Base-by-base conservation (phyloP, 2,888 invertebrate genomes). In the Endotricha flammealis region DNA sequence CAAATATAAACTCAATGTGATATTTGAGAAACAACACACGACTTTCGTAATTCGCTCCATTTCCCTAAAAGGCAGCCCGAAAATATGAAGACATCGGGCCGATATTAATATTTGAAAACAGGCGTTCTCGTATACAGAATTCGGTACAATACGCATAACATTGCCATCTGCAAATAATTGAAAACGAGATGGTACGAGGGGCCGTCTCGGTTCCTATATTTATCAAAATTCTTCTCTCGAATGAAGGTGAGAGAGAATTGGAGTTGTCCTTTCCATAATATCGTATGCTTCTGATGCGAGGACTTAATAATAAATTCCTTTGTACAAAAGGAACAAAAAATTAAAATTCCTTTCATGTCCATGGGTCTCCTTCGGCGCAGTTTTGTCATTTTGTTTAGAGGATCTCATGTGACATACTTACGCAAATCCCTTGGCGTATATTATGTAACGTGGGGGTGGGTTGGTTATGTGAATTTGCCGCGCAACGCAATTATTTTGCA, bases 251-350 rank as follows among this genome's bases (percentile, higher is more conserved):
- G 57, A 56, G 48, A 51, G 50, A 64, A 64, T 69, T 63, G 64
- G 64, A 64, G 57, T 58, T 65, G 62, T 63, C 61, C 53, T 64
- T 60, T 53, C 56, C 64, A 60, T 66, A 67, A 73, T 73, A 71
- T 71, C 70, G 67, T 70, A 73, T 72, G 73, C 66, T 53, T 58
- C 62, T 68, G 69, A 72, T 72, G 67, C 64, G 62, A 44, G 57
- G 57, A 64, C 71, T 71, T 78, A 73, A 81, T 78, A 78, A 78
- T 75, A 77, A 76, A 79, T 82, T 79, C 74, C 69, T 76, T 77
- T 76, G 74, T 72, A 65, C 53, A 64, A 71, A 74, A 73, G 70
- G 73, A 76, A 70, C 67, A 70, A 74, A 74, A 77, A 78, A 79
- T 81, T 77, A 72, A 74, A 80, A 82, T 81, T 80, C 76, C 64